phyloP scores from a whole-genome alignment of 2,888 invertebrate species.

The Plusia festucae region DNA sequence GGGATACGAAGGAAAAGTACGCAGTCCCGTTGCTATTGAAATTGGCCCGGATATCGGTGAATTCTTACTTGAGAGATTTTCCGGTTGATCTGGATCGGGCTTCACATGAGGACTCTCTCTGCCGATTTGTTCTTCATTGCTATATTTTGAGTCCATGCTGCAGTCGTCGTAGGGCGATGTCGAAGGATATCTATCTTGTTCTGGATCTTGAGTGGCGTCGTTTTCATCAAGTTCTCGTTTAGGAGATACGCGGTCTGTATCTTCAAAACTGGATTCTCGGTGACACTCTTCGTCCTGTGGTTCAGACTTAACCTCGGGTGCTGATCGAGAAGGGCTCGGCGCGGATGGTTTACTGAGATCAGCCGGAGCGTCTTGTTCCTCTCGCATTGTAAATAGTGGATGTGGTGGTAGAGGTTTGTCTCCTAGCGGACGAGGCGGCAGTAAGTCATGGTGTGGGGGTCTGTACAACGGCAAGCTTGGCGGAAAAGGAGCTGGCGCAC shows the following conservation, averaged over 20 bases:
- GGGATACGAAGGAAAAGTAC: constrained; percentile 91
- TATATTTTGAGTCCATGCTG: constrained; percentile 94
- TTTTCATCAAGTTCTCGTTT: constrained; percentile 92
- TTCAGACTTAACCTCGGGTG: constrained; percentile 84
- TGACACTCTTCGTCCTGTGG: constrained; percentile 87
- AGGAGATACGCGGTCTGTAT: constrained; percentile 90
- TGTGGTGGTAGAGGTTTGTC: constrained; percentile 92
- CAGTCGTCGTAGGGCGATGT: constrained; percentile 93
- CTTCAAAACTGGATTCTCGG: constrained; percentile 87
- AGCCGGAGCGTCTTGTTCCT: constrained; percentile 93
- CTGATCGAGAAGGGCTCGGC: constrained; percentile 86
- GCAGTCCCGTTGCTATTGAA: constrained; percentile 91
- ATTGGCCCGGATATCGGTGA: constrained; percentile 90
- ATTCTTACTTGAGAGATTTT: constrained; percentile 93
- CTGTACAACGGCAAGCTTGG: constrained; percentile 91
- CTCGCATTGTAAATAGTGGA: constrained; percentile 91
- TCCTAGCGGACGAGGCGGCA: constrained; percentile 90
- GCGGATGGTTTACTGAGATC: constrained; percentile 93
- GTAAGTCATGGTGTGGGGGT: constrained; percentile 90
- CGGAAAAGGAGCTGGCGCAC: constrained; percentile 90
- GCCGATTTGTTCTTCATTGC: constrained; percentile 91
- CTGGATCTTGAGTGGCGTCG: constrained; percentile 90
- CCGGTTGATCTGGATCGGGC: constrained; percentile 94
- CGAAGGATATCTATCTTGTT: constrained; percentile 90
- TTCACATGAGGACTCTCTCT: constrained; percentile 90